Evolutionary conservation across 2,113 vertebrate genomes (phyloP).

Genomic region (Rhabdornis inornatus): DNA sequence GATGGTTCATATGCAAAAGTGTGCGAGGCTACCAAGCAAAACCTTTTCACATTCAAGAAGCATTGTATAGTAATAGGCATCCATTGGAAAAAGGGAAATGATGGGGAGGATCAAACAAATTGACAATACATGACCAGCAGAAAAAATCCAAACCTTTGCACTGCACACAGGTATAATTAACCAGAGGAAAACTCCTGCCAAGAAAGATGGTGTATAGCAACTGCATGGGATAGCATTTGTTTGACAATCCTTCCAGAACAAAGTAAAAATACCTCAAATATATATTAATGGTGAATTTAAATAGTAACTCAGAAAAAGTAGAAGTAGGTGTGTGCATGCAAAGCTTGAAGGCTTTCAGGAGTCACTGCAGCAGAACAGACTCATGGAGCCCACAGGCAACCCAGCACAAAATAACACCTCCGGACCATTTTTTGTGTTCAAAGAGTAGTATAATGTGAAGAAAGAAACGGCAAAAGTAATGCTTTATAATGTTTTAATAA

Average conservation of each 20-base stretch:
- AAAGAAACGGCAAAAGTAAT: fast-evolving
- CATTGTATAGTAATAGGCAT: too few species aligned
- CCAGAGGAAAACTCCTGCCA: fast-evolving
- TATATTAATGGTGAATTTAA: fast-evolving
- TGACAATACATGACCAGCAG: fast-evolving
- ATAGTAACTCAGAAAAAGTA: fast-evolving
- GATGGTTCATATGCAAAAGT: background rate
- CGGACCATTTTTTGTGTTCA: fast-evolving
- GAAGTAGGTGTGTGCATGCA: fast-evolving
- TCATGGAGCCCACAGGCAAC: fast-evolving
- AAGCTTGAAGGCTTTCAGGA: fast-evolving
- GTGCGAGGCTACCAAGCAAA: background rate
- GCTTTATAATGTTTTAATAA: background rate
- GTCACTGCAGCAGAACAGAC: fast-evolving
- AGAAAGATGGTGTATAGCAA: fast-evolving
- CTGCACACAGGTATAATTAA: fast-evolving
- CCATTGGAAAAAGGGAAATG: background rate
- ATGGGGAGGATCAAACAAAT: fast-evolving
- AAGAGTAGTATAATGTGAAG: background rate
- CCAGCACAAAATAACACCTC: fast-evolving
- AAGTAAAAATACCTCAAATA: background rate
- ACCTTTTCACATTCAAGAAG: fast-evolving
- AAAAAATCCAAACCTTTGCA: fast-evolving
- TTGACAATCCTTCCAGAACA: fast-evolving
- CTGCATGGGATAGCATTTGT: fast-evolving